Evolutionary conservation across 2,888 invertebrate species (phyloP).

Genomic region (Crocallis elinguaria): DNA sequence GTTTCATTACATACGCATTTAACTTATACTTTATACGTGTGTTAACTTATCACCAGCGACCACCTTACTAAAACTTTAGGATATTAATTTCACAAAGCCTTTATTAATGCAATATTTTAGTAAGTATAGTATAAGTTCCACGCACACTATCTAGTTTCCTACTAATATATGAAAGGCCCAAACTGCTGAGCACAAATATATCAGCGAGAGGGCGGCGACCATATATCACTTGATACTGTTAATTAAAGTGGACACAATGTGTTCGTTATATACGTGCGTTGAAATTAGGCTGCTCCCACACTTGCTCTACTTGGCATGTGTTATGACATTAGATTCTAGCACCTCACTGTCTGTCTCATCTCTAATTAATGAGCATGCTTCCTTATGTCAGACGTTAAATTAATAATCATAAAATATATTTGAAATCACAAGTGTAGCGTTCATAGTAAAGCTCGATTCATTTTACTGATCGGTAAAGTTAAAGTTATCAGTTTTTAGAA

Average conservation of each 20-base stretch:
- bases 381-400: too few relatives aligned
- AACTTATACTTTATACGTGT: too few relatives aligned
- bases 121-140: slow-evolving; percentile 2
- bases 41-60: too few relatives aligned
- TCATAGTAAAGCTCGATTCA: too few relatives aligned
- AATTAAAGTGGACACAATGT: slow-evolving; percentile 28
- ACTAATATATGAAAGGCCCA: slow-evolving; percentile 14
- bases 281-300: slow-evolving; percentile 10
- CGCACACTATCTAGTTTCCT: background rate
- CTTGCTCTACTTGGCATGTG: background rate
- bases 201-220: slow-evolving; percentile 16
- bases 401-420: too few relatives aligned
- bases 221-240: slow-evolving; percentile 21
- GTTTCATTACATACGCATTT: too few relatives aligned
- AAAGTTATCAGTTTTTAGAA: too few relatives aligned
- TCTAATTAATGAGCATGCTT: too few relatives aligned
- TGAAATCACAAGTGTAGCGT: too few relatives aligned
- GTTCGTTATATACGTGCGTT: slow-evolving; percentile 12
- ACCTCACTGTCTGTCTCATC: too few relatives aligned
- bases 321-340: background rate
- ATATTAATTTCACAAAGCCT: background rate
- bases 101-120: slow-evolving; percentile 15
- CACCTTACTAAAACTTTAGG: background rate
- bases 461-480: too few relatives aligned
- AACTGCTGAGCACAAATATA: slow-evolving; percentile 20